Evolutionary conservation across 2,888 invertebrate species (phyloP).

Genomic region (Dryococelus australis): DNA sequence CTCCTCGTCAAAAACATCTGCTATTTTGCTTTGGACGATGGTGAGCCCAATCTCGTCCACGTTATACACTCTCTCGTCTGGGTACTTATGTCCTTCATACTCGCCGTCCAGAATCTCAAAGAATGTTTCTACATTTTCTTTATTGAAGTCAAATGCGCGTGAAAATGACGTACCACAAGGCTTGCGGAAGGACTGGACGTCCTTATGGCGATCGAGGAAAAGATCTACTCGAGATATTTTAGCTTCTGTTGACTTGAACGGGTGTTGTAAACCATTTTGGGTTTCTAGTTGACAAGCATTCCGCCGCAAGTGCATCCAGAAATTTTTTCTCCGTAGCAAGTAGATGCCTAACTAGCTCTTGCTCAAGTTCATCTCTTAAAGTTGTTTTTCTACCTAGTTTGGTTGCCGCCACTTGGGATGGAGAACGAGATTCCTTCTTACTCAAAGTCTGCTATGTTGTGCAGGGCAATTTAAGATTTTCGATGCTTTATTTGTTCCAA

Average conservation of each 20-base stretch:
- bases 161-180: conserved; percentile 19
- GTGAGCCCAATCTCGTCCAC: conserved; percentile 24
- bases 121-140: too few species aligned
- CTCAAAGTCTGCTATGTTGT: not conserved
- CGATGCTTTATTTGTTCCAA: not conserved
- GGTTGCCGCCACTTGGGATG: not conserved
- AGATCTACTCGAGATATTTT: not conserved
- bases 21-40: too few species aligned
- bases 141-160: too few species aligned
- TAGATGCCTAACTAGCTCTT: too few species aligned
- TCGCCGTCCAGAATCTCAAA: too few species aligned
- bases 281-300: too few species aligned
- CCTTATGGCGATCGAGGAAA: not conserved
- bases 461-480: not conserved
- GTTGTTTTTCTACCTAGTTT: not conserved
- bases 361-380: too few species aligned
- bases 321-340: not conserved
- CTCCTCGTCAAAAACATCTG: conserved; percentile 27
- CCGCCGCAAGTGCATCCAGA: not conserved
- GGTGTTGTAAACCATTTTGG: too few species aligned
- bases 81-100: too few species aligned
- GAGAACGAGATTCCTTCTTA: not conserved
- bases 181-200: not conserved
- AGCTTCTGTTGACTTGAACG: too few species aligned
- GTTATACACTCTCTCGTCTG: conserved; percentile 24